Evolutionary conservation across 2,888 invertebrate species (phyloP).

Genomic region (Eupithecia subfuscata): DNA sequence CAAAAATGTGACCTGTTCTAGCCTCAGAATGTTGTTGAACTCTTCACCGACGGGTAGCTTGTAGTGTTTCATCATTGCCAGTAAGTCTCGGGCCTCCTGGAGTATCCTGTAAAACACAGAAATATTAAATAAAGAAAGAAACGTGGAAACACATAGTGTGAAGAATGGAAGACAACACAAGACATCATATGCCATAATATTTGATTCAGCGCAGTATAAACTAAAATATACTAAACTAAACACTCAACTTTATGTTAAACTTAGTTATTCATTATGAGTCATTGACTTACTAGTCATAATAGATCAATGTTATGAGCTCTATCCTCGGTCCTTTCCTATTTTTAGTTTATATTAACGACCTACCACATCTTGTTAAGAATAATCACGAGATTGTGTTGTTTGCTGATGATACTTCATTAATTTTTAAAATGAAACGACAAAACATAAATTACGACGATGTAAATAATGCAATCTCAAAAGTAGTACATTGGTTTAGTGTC

Average conservation of each 20-base stretch:
- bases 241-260: background rate
- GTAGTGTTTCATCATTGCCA: conserved; percentile 94
- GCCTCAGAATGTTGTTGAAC: conserved; percentile 77
- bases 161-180: no score
- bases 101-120: conserved; percentile 84
- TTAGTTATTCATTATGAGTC: background rate
- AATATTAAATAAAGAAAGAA: background rate
- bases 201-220: background rate
- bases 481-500: no score
- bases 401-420: no score
- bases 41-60: conserved; percentile 86
- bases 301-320: no score
- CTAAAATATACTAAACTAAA: background rate
- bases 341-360: no score
- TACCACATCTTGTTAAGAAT: no score
- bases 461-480: no score
- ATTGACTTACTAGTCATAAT: no score
- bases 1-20: conserved; percentile 69
- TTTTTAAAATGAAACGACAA: no score
- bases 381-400: no score
- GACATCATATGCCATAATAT: background rate
- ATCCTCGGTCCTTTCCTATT: no score
- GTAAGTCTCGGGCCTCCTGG: conserved; percentile 95
- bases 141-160: background rate
- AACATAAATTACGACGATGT: no score